phyloP scores from a whole-genome alignment of 1,140 invertebrate species.

The Subanguina moxae region DNA sequence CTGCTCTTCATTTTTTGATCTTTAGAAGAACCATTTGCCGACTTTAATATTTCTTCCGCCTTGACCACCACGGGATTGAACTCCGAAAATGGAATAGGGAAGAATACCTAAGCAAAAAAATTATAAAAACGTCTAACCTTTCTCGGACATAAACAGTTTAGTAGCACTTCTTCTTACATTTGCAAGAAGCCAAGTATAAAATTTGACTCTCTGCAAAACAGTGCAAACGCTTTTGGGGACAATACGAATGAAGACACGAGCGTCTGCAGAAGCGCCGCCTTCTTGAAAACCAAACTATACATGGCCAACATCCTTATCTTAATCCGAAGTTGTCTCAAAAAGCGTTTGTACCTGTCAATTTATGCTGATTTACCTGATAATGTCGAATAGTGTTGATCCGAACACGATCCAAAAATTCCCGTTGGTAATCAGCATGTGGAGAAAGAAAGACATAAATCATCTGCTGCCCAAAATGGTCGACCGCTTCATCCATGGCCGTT shows the following conservation, averaged over 20 bases:
- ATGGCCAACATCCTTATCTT: background rate
- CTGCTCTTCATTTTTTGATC: background rate
- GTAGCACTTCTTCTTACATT: too few species aligned
- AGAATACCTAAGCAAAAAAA: slow-evolving; percentile 46
- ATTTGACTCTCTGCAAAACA: too few species aligned
- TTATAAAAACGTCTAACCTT: background rate
- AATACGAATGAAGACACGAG: too few species aligned
- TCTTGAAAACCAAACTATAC: too few species aligned
- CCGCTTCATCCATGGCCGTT: slow-evolving; percentile 55
- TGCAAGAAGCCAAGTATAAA: too few species aligned
- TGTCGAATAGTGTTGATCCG: slow-evolving; percentile 57
- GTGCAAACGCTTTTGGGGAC: too few species aligned
- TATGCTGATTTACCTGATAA: slow-evolving; percentile 46
- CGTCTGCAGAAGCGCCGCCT: too few species aligned
- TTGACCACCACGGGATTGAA: slow-evolving; percentile 49
- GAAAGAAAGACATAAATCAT: slow-evolving; percentile 52
- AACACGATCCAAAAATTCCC: slow-evolving; percentile 56
- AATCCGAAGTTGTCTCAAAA: background rate
- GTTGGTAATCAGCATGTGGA: slow-evolving; percentile 56
- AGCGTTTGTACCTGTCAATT: background rate
- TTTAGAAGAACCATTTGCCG: slow-evolving; percentile 4
- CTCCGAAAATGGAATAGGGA: slow-evolving; percentile 56
- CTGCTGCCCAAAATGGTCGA: slow-evolving; percentile 57
- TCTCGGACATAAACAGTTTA: too few species aligned
- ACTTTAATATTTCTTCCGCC: slow-evolving; percentile 36